Evolutionary conservation across 2,797 vertebrate genomes (phyloP).

Genomic region (Capromys pilorides): DNA sequence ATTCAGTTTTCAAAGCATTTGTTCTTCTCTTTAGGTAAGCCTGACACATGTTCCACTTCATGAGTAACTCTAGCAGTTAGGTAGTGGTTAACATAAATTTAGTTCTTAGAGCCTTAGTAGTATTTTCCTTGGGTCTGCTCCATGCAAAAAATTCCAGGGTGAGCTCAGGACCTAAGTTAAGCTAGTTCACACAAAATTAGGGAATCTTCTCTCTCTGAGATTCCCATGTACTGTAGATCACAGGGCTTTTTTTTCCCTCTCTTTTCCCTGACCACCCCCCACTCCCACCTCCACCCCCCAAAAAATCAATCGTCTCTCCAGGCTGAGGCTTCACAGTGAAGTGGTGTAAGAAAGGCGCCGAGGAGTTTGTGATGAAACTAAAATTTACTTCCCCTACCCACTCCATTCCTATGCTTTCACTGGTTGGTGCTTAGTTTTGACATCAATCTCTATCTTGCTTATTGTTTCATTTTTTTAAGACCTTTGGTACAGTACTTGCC

Average conservation of each 20-base stretch:
- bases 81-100: not conserved
- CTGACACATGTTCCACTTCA: not conserved
- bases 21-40: not conserved
- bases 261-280: not conserved
- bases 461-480: not conserved
- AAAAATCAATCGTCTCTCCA: not conserved
- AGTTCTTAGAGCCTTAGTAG: not conserved
- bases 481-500: not conserved
- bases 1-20: conserved; percentile 7
- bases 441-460: not conserved
- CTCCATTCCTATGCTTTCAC: not conserved
- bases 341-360: not conserved
- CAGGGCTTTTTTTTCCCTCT: not conserved
- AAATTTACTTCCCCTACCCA: not conserved
- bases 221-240: not conserved
- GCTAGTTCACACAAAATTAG: not conserved
- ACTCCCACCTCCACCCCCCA: too few species aligned
- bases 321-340: not conserved
- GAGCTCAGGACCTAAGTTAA: not conserved
- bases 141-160: not conserved
- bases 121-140: not conserved
- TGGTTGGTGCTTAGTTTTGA: not conserved
- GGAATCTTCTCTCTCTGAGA: not conserved
- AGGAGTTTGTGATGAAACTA: not conserved
- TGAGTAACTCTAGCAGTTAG: not conserved